These are phyloP conservation scores for Halocynthia roretzi DNA, from an alignment of 23 tunicate species.

Conservation along the genomic window DNA sequence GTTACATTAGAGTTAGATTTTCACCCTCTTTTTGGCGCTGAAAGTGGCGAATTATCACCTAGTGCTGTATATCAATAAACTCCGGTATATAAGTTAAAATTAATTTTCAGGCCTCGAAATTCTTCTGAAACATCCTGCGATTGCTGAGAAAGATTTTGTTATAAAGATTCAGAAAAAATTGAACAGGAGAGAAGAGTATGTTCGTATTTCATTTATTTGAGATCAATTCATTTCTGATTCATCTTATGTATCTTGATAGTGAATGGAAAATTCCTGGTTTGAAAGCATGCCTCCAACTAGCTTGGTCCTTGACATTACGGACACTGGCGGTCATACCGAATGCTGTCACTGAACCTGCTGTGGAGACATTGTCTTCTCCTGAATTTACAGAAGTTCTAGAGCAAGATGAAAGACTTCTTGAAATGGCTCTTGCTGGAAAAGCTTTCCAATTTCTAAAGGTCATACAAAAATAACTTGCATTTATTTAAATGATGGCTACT, in stretches of 20 bases:
- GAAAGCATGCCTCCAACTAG: conserved; percentile 43
- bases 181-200: conserved; percentile 34
- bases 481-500: not conserved
- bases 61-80: too few species aligned
- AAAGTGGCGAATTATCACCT: too few species aligned
- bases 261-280: conserved; percentile 60
- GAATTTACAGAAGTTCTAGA: conserved; percentile 41
- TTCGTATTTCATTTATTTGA: not conserved
- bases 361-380: conserved; percentile 13
- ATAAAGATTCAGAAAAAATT: conserved; percentile 40
- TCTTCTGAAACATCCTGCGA: conserved; percentile 36
- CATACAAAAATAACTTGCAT: too few species aligned
- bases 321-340: conserved; percentile 45
- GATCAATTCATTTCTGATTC: too few species aligned
- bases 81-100: too few species aligned
- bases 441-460: conserved; percentile 69
- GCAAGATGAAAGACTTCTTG: conserved; percentile 74
- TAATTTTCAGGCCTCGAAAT: conserved; percentile 45
- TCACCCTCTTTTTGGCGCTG: not conserved
- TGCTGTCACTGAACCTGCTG: conserved; percentile 8
- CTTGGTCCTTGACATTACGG: conserved; percentile 64
- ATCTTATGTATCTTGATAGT: not conserved
- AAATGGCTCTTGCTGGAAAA: conserved; percentile 40
- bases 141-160: conserved; percentile 54
- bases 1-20: not conserved